A percentile compares a stretch with the other conserved stretches of the same genome.
phyloP scores from a whole-genome alignment of 2,113 vertebrate species.

The Xenopus tropicalis region DNA sequence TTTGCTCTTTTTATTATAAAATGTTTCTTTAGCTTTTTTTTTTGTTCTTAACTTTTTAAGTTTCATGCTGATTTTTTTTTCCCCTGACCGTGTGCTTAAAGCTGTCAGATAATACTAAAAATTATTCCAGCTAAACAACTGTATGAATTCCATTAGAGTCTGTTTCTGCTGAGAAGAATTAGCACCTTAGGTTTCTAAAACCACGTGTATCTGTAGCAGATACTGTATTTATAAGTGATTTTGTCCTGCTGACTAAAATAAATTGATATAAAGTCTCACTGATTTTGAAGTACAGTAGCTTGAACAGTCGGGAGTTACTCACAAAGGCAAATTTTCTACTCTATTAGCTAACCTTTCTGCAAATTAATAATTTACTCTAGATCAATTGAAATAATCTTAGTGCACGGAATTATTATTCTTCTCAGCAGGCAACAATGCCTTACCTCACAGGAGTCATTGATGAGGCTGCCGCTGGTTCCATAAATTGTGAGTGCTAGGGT shows the following conservation, averaged over 20 bases:
- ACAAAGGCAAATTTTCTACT: conserved; percentile 59
- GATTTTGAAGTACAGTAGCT: conserved; percentile 54
- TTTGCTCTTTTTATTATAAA: too few relatives aligned
- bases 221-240: conserved; percentile 41
- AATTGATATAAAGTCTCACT: conserved; percentile 46
- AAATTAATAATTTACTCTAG: conserved; percentile 59
- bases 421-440: conserved; percentile 52
- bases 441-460: conserved; percentile 53
- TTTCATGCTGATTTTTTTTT: neutral
- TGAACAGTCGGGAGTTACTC: conserved; percentile 47
- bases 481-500: conserved; percentile 1
- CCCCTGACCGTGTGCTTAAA: conserved; percentile 18
- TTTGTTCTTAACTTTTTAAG: too few relatives aligned
- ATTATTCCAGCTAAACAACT: conserved; percentile 31
- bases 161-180: conserved; percentile 46
- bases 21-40: too few relatives aligned
- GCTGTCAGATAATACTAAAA: conserved; percentile 19
- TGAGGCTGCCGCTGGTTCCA: conserved; percentile 45
- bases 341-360: conserved; percentile 55
- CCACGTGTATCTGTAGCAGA: conserved; percentile 29
- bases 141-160: conserved; percentile 37
- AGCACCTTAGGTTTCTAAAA: conserved; percentile 44
- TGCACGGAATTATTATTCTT: conserved; percentile 56
- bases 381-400: conserved; percentile 61
- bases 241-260: conserved; percentile 49